Evolutionary conservation across 2,113 vertebrate genomes (phyloP), one percentile per base, ranked within the genome.

Genomic region (Motacilla tschutschensis): DNA sequence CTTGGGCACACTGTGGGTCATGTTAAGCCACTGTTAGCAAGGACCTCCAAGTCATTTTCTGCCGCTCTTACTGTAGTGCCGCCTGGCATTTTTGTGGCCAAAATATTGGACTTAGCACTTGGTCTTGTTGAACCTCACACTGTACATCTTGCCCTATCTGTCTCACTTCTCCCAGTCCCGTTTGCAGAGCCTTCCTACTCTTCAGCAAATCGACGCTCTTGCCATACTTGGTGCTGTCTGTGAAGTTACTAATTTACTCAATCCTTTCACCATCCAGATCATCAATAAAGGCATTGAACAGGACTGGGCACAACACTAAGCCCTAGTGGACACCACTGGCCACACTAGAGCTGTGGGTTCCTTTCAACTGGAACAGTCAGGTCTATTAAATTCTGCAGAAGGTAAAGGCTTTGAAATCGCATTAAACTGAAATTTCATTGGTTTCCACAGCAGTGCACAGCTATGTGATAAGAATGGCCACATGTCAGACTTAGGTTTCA

Each of bases 191-290:
- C 12, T 55, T 33, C 33, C 24, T 24, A 20, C 40, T 16, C 40
- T 40, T 53, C 41, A 41, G 48, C 25, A 47, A 29, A 54, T 40
- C 0, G 0, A 40, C 19, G 25, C 5, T 48, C 31, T 10, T 3
- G 4, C 17, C 0, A 1, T 31, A 31, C 11, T 31, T 69, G 20
- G 10, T 47, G 47, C 11, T 33, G 29, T 40, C 28, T 2, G 0
- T 35, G 40, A 40, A 54, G 57, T 35, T 54, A 40, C 25, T 17
- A 9, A 40, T 47, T 54, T 12, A 47, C 11, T 35, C 9, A 0
- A 60, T 40, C 4, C 13, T 60, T 40, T 31, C 25, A 51, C n/a
- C n/a, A 47, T 54, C 29, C 11, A 55, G 17, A 35, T 26, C 20
- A 40, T 31, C 20, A 35, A 3, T 35, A 43, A 48, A 63, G 31